Conservation (phyloP, 2,888 invertebrate species). For the Latrodectus hesperus region DNA sequence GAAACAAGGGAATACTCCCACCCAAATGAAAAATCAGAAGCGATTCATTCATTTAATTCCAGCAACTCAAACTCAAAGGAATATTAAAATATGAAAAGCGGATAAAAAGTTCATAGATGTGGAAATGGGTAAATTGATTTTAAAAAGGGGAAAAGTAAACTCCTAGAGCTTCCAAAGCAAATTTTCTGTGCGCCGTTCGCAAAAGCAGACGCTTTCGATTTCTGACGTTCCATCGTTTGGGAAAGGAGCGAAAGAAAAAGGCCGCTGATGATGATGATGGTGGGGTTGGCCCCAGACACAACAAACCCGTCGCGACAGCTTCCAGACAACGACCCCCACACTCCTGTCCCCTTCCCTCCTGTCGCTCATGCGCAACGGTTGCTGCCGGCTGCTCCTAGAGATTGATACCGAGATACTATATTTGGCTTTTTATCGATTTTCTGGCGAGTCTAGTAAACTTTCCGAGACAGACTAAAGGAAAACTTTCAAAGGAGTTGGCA, state of each 20-base stretch:
- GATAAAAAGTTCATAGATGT: no score
- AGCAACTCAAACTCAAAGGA: no score
- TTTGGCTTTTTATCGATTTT: slow-evolving; percentile 33
- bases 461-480: no score
- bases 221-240: neutral
- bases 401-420: neutral
- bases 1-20: no score
- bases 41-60: no score
- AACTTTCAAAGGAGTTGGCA: no score
- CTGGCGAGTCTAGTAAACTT: slow-evolving; percentile 12
- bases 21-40: no score
- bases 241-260: neutral
- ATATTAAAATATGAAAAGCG: no score
- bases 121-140: no score
- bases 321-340: slow-evolving; percentile 39
- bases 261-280: slow-evolving; percentile 19
- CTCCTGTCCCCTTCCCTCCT: neutral
- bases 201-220: slow-evolving; percentile 44
- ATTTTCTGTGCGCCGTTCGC: no score
- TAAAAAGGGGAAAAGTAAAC: no score
- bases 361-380: slow-evolving; percentile 11
- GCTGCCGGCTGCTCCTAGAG: slow-evolving; percentile 2
- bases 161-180: no score
- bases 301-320: slow-evolving; percentile 65
- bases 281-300: slow-evolving; percentile 41